Evolutionary conservation across 1,140 invertebrate genomes (phyloP), one percentile per base, ranked within the genome.

Genomic region (Asobara japonica): DNA sequence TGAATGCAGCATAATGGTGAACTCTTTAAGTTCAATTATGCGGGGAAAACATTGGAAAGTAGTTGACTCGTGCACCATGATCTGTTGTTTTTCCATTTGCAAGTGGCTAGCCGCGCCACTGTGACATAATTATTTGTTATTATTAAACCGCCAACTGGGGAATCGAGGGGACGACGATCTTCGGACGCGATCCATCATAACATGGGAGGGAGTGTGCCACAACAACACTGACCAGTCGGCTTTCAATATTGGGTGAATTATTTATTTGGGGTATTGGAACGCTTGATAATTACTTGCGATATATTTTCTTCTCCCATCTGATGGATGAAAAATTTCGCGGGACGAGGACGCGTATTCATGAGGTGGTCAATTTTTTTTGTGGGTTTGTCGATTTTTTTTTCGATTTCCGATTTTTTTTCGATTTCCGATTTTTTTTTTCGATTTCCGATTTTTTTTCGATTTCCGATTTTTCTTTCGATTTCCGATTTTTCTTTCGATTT

Each of bases 91-190:
- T 16, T 48, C 22, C 66, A 56, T 56, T 62, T 31, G 31, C 61
- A 61, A 62, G 8, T 33, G 33, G 20, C 56, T 36, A n/a, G 10
- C 18, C 64, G 22, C 65, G 1, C 22, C 20, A 45, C 51, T 74
- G 76, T 76, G 76, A 78, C 74, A 78, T 76, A 75, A 77, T 79
- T 78, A 79, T 77, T 76, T 75, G 73, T 76, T 78, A 74, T 78
- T 78, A 70, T 70, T 70, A 70, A 70, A 61, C 56, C 13, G n/a
- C 29, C 27, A 56, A 56, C 22, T 10, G 51, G 13, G 30, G 48
- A 48, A 69, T 69, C 66, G 60, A 60, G 64, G 38, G 65, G 65
- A 41, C 65, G 29, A 41, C 65, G 65, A 67, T 67, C 65, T 67
- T 56, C 51, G 51, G 51, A 56, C 18, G 20, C 51, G 51, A 56